phyloP scores from a whole-genome alignment of 2,797 vertebrate genomes.

The Rhinichthys osculus region DNA sequence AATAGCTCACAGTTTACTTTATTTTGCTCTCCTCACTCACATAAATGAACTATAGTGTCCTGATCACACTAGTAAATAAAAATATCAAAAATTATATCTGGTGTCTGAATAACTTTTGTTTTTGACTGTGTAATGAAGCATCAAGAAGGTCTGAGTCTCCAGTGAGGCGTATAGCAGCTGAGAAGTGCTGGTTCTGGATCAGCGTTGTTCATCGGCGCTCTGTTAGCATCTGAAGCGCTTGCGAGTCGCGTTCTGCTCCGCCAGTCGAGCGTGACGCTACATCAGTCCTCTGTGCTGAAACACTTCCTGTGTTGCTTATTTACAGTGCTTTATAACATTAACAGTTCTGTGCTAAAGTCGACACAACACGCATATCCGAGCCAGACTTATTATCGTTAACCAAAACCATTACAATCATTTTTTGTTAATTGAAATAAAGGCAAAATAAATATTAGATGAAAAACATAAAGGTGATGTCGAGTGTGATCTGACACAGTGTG shows the following conservation, averaged over 20 bases:
- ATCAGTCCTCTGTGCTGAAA: neutral
- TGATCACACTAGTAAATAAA: too few species aligned
- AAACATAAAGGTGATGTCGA: neutral
- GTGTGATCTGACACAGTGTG: neutral
- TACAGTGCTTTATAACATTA: neutral
- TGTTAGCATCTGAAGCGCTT: neutral
- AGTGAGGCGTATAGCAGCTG: too few species aligned
- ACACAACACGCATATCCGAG: neutral
- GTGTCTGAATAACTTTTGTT: too few species aligned
- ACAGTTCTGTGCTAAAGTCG: neutral
- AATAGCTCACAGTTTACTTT: too few species aligned
- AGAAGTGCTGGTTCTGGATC: neutral
- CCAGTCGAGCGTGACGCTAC: neutral
- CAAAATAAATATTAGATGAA: neutral
- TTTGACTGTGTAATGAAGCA: neutral
- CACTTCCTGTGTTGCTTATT: constrained; percentile 12
- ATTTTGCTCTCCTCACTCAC: too few species aligned
- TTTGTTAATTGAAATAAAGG: neutral
- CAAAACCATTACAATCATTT: neutral
- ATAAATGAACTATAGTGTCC: too few species aligned
- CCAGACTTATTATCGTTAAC: neutral
- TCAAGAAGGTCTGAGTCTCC: neutral
- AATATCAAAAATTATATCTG: too few species aligned
- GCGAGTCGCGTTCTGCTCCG: neutral
- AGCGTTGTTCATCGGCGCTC: neutral